Evolutionary conservation across 2,888 invertebrate species (phyloP), one percentile per base, ranked within the genome.

Genomic region (Eupithecia insigniata): DNA sequence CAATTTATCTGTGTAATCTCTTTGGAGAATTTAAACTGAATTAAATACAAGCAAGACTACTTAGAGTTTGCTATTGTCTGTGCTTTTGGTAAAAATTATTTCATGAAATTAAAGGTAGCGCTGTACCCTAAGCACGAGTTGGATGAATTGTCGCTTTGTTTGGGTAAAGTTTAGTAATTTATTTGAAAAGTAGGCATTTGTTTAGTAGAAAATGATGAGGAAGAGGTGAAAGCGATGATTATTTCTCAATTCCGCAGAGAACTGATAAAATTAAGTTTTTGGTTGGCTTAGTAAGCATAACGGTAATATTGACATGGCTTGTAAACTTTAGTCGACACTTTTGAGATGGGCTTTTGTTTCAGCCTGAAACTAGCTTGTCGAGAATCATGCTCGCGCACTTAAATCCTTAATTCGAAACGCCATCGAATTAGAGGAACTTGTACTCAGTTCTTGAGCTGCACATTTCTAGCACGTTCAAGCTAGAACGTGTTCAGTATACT

Each of bases 1-100:
- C 64, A 65, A 73, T 72, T 66, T 62, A 73, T 65, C 66, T 18
- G 60, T 46, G 67, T 70, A 70, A 73, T 73, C 70, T 68, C 36
- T 70, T 70, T 65, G 70, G 61, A 68, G 67, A 68, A 58, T 72
- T 72, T 67, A 65, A 68, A 68, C 58, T 65, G 60, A 68, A 72
- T 68, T 68, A 72, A 46, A 68, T 55, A 43, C 28, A 51, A 66
- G 22, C 68, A 46, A 51, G 65, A 65, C 32, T 51, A 69, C 65
- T 55, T n/a, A 30, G 65, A 32, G 64, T 62, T 64, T 32, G 58
- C 71, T 71, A 62, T 71, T 67, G 71, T 64, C 67, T 36, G 30
- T 55, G 67, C 71, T 71, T 71, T 71, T 67, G 71, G 64, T 71
- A 67, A 62, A 67, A 64, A 58, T 67, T 55, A 64, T 67, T 71